Percentiles rank a stretch among this genome's conserved stretches.
phyloP scores from a whole-genome alignment of 2,113 vertebrate species.

The Zapornia atra region DNA sequence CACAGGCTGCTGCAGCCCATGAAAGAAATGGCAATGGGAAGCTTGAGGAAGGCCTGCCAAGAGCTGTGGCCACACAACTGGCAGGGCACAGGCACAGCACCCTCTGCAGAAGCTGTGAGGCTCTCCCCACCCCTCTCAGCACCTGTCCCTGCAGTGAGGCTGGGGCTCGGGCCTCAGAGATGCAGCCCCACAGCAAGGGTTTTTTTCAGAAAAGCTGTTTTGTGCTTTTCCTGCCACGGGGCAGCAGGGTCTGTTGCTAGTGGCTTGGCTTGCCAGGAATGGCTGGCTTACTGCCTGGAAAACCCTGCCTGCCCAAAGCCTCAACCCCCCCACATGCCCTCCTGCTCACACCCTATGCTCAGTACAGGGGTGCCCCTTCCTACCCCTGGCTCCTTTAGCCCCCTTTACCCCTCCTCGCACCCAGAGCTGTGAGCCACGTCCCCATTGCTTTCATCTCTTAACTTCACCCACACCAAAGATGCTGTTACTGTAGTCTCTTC shows the following conservation, averaged over 20 bases:
- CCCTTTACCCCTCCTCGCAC: not conserved
- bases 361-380: not conserved
- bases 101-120: rapidly evolving
- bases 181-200: rapidly evolving
- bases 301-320: too few species aligned
- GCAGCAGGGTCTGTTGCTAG: not conserved
- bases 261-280: not conserved
- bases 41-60: not conserved
- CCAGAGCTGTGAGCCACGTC: not conserved
- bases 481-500: rapidly evolving
- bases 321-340: too few species aligned
- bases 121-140: too few species aligned
- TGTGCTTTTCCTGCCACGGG: not conserved
- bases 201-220: rapidly evolving
- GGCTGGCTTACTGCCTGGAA: not conserved
- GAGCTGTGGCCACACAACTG: rapidly evolving
- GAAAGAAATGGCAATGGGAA: rapidly evolving
- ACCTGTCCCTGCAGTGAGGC: too few species aligned
- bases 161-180: not conserved
- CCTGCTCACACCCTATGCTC: not conserved
- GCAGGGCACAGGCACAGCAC: rapidly evolving
- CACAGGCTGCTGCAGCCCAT: rapidly evolving
- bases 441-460: not conserved
- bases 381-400: not conserved
- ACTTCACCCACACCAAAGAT: not conserved